Base-by-base conservation (phyloP, 2,797 vertebrate genomes). In the Syngnathus acus region DNA sequence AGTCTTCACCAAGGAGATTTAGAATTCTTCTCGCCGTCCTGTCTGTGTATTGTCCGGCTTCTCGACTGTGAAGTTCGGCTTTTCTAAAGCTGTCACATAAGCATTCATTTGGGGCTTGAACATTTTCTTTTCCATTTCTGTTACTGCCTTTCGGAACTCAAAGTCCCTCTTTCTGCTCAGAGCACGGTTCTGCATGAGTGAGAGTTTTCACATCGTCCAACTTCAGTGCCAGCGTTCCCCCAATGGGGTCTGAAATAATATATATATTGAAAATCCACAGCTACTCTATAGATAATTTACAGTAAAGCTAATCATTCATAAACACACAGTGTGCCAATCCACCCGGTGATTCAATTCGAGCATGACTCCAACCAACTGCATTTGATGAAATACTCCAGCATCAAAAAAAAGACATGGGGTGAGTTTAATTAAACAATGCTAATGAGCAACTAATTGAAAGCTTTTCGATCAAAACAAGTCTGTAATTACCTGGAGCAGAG, bases 351-450 rank as follows among this genome's bases (percentile, higher is more conserved):
- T 72, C 67, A 64, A 61, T 80, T 61, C 64, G 69, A 60, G 66
- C 65, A 72, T 67, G 67, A 77, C 42, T 26, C 14, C 6, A 32
- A 43, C 23, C 6, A 62, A 62, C 6, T 43, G 16, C 40, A 62
- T 45, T 21, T 26, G 60, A 62, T 45, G 60, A 62, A 84, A 76
- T 76, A 70, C 74, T 73, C 73, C 73, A 40, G 79, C 54, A 57
- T 83, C 83, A 77, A 48, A 84, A 84, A 78, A 85, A 84, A 86
- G 81, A 80, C 85, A 79, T 72, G 81, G 84, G 80, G 85, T 85
- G 88, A 87, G 84, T 90, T 91, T 91, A 90, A 90, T 91, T 90
- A 91, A 91, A 89, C 86, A 89, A 88, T 86, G 81, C 87, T 91
- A 91, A 92, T 90, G 89, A 91, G 86, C 85, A 85, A 86, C 84